A percentile compares a stretch with the other conserved stretches of the same genome.
phyloP scores from a whole-genome alignment of 2,113 vertebrate species.

The Sphaerodactylus townsendi region DNA sequence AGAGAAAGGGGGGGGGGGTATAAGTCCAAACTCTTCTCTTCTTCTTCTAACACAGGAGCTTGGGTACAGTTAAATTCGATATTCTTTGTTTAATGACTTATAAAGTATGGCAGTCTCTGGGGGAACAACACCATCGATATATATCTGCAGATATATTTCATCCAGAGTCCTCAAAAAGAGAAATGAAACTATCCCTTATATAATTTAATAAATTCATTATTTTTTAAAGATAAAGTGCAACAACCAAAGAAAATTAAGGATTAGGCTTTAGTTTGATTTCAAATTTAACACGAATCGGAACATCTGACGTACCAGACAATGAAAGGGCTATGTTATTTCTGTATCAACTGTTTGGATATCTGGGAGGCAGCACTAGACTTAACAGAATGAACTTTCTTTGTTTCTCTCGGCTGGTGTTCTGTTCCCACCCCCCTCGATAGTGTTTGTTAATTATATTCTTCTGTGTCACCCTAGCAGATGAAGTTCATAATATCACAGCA shows the following conservation, averaged over 20 bases:
- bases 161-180: neutral
- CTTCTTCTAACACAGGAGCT: neutral
- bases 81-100: neutral
- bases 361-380: neutral
- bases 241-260: rapidly evolving
- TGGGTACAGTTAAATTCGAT: neutral
- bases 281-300: neutral
- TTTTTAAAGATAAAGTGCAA: neutral
- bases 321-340: neutral
- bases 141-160: neutral
- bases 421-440: neutral
- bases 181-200: rapidly evolving
- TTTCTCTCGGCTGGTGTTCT: neutral
- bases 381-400: neutral
- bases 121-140: neutral
- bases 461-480: neutral
- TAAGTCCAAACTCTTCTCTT: no score
- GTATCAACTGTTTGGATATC: neutral
- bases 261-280: neutral
- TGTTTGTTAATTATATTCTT: neutral
- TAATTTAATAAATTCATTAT: no score
- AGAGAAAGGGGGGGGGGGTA: no score
- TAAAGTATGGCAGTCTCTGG: neutral
- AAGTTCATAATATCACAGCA: constrained; percentile 12
- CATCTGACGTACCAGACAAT: neutral